Evolutionary conservation across 2,797 vertebrate species (phyloP), one percentile per base, ranked within the genome.

Genomic region (Nothura maculosa): DNA sequence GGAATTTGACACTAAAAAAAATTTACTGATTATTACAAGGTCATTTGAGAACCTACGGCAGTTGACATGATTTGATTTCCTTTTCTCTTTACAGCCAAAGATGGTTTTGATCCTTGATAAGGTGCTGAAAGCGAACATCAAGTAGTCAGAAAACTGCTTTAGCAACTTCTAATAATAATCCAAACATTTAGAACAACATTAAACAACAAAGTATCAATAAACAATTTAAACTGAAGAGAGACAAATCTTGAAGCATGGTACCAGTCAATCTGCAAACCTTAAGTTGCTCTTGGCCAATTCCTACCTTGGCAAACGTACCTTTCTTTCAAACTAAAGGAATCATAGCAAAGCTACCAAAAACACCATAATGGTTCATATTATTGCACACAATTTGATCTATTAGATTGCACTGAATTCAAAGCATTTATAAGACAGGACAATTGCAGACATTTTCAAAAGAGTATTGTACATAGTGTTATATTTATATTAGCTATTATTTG

Each of bases 221-320:
- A 34, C 20, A 73, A 64, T 45, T 94, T 75, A 91, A 83, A 88
- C 75, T 85, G 88, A 10, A 91, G 27, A 83, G 64, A 61, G 21
- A 32, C 69, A 82, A 68, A 7, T 45, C 61, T 92, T 45, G 34
- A 84, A 79, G 85, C 34, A 85, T 48, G 42, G 86, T 68, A 81
- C 57, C 30, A 79, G 43, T 79, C 34, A 80, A 60, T 30, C 50
- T 74, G 70, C 28, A 77, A 95, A 94, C 30, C 66, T 70, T 25
- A 54, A 83, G 89, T 24, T 93, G 63, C 27, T 62, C 54, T 52
- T 57, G n/a, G 27, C 34, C 50, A 92, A 82, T 74, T 84, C 84
- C 58, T 85, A 30, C 28, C 60, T 92, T 48, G 4, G 81, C 28
- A 96, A 95, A 21, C 20, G 2, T 4, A 88, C 75, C 22, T 92